Percentiles rank a stretch among this genome's conserved stretches.
These are phyloP conservation scores for Microplitis deprimator DNA, from an alignment of 2,888 invertebrate genomes.

Conservation along the genomic window DNA sequence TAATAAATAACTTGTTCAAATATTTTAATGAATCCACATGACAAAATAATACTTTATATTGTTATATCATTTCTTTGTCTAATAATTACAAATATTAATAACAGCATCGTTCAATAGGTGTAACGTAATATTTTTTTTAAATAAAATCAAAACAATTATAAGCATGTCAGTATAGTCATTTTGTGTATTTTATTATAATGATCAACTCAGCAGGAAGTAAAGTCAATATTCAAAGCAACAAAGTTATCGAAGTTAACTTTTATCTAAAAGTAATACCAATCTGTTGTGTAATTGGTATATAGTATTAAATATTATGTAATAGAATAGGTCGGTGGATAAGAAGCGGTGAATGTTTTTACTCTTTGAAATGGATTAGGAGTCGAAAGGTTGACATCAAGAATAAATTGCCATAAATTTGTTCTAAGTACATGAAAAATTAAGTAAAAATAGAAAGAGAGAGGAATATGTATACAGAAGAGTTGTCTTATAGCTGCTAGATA, in stretches of 20 bases:
- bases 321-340: constrained; percentile 12
- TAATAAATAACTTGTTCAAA: too few relatives aligned
- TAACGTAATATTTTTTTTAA: too few relatives aligned
- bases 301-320: not conserved
- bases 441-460: constrained; percentile 1
- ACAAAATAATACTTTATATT: too few relatives aligned
- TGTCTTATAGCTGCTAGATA: not conserved
- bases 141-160: too few relatives aligned
- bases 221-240: not conserved
- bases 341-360: constrained; percentile 27
- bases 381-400: constrained; percentile 34
- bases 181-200: too few relatives aligned
- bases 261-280: constrained; percentile 11
- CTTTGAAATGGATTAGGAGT: constrained; percentile 37
- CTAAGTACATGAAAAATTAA: not conserved
- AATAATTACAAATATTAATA: too few relatives aligned
- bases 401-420: constrained; percentile 29
- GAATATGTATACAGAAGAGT: constrained; percentile 12
- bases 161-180: too few relatives aligned
- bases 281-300: constrained; percentile 14
- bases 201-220: not conserved
- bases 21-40: too few relatives aligned
- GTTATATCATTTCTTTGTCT: too few relatives aligned
- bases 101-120: too few relatives aligned
- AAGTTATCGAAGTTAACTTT: not conserved